These are phyloP conservation scores for Tetrao urogallus DNA, from an alignment of 2,113 vertebrate genomes.

Conservation along the genomic window DNA sequence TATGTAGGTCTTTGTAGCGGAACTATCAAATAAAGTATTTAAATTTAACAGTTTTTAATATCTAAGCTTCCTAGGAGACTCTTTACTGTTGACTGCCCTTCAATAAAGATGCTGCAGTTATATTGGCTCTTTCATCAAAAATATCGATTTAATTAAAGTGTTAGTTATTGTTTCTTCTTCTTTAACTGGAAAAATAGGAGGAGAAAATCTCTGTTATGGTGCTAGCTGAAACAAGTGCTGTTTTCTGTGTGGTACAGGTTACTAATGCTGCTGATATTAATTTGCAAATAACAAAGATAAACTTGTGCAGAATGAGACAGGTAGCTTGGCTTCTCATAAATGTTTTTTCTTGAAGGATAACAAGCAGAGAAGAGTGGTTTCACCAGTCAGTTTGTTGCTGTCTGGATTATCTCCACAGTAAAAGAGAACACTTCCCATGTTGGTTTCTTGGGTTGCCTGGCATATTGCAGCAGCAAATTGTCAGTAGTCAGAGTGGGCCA, in stretches of 20 bases:
- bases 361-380: background rate
- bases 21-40: background rate
- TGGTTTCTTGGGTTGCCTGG: background rate
- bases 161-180: background rate
- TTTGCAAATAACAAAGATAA: constrained; percentile 3
- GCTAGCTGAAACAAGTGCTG: background rate
- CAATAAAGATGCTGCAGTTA: background rate
- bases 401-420: constrained; percentile 32
- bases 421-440: constrained; percentile 2
- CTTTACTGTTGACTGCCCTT: background rate
- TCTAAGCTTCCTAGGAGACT: background rate
- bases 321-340: background rate
- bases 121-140: background rate
- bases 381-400: constrained; percentile 14
- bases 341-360: background rate
- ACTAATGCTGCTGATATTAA: background rate
- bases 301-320: background rate
- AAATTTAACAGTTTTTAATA: background rate
- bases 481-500: background rate
- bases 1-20: background rate
- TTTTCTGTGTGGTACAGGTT: background rate
- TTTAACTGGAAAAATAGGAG: background rate
- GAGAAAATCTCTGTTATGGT: background rate
- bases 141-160: background rate
- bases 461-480: background rate